These are phyloP conservation scores for Stomatorhinus ivindoensis DNA, from an alignment of 2,113 vertebrate genomes.

Conservation along the genomic window DNA sequence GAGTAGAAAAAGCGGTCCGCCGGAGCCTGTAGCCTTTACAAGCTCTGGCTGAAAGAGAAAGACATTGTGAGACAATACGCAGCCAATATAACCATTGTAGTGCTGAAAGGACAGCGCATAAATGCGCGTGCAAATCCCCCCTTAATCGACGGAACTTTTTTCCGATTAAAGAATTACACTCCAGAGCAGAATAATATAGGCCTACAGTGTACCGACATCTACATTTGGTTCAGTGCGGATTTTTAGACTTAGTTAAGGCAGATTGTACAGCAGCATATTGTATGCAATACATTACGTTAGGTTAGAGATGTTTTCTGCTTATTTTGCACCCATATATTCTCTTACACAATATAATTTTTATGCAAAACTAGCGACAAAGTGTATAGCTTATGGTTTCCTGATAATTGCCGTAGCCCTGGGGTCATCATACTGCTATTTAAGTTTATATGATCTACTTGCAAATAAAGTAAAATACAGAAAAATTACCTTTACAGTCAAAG, in stretches of 20 bases:
- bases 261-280: not conserved
- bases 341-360: not conserved
- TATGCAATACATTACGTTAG: not conserved
- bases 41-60: not conserved
- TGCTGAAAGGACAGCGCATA: constrained; percentile 25
- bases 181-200: not conserved
- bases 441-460: not conserved
- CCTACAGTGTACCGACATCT: not conserved
- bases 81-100: not conserved
- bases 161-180: not conserved
- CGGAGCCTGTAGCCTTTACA: not conserved
- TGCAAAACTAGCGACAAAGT: not conserved
- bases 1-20: not conserved
- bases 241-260: not conserved
- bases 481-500: not conserved
- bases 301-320: not conserved
- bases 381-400: not conserved
- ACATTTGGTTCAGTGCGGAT: not conserved
- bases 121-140: not conserved
- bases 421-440: not conserved
- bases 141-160: not conserved
- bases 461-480: not conserved
- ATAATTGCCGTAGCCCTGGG: not conserved
- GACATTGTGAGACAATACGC: not conserved
- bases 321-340: not conserved